phyloP scores from a whole-genome alignment of 2,888 invertebrate species.

The Aleiodes testaceus region DNA sequence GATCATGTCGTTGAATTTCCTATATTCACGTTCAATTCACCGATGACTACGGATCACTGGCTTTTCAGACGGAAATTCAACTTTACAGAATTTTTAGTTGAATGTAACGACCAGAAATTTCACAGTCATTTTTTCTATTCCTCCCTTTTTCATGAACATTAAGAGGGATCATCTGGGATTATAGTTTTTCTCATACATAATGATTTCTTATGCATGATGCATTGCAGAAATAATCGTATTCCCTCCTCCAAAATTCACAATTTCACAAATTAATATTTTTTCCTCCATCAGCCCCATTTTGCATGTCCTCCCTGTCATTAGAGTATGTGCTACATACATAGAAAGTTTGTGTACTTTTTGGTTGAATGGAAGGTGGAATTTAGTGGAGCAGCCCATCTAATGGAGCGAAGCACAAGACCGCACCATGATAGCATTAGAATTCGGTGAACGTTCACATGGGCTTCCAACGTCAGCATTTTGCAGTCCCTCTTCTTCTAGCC shows the following conservation, averaged over 20 bases:
- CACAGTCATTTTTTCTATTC: background rate
- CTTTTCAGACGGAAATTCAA: background rate
- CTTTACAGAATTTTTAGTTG: background rate
- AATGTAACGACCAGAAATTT: conserved; percentile 1
- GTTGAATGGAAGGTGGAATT: conserved; percentile 38
- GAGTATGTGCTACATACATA: conserved; percentile 5
- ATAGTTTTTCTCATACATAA: conserved; percentile 37
- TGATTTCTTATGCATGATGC: conserved; percentile 42
- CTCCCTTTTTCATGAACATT: conserved; percentile 17
- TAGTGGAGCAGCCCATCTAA: conserved; percentile 27
- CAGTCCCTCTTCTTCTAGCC: conserved; percentile 28
- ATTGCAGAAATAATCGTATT: conserved; percentile 60
- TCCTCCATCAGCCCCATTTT: conserved; percentile 46
- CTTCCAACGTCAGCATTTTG: conserved; percentile 52
- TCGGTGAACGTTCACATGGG: conserved; percentile 48
- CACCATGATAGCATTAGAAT: conserved; percentile 50
- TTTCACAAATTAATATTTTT: conserved; percentile 14
- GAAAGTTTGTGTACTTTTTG: conserved; percentile 25
- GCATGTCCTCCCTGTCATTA: conserved; percentile 46
- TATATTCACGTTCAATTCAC: conserved; percentile 16
- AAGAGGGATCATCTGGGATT: background rate
- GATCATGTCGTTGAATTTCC: conserved; percentile 21
- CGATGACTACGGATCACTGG: background rate
- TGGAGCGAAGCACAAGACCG: conserved; percentile 35
- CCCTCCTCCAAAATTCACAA: conserved; percentile 33